Conservation (phyloP, 2,888 invertebrate genomes). For the Netelia virgata region DNA sequence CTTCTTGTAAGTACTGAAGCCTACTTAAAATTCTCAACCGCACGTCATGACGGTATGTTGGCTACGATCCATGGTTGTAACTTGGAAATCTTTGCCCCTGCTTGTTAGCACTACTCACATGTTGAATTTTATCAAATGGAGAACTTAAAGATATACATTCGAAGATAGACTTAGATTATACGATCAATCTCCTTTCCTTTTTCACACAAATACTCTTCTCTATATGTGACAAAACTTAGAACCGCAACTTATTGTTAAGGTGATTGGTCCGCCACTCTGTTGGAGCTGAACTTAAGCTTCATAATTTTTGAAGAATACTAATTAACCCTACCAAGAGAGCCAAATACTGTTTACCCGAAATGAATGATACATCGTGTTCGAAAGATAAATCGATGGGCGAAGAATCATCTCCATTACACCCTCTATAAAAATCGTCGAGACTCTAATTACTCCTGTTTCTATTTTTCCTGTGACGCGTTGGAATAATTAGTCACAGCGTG, state of each 20-base stretch:
- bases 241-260: too few relatives aligned
- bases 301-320: background rate
- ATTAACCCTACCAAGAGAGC: background rate
- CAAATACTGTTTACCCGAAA: background rate
- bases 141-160: too few relatives aligned
- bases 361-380: background rate
- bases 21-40: constrained; percentile 43
- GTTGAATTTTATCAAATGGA: too few relatives aligned
- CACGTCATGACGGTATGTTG: constrained; percentile 42
- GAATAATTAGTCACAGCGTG: too few relatives aligned
- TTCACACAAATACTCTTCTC: too few relatives aligned
- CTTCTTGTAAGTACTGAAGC: too few relatives aligned
- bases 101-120: background rate
- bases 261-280: too few relatives aligned
- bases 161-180: too few relatives aligned
- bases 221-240: too few relatives aligned
- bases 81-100: constrained; percentile 52
- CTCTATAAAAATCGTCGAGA: constrained; percentile 25
- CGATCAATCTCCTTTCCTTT: too few relatives aligned
- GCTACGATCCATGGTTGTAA: constrained; percentile 55
- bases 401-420: constrained; percentile 36
- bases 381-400: background rate
- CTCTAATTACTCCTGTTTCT: constrained; percentile 44
- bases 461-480: too few relatives aligned
- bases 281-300: too few relatives aligned